A percentile compares a stretch with the other conserved stretches of the same genome.
Evolutionary conservation across 2,888 invertebrate genomes (phyloP).

Genomic region (Clusia tigrina): DNA sequence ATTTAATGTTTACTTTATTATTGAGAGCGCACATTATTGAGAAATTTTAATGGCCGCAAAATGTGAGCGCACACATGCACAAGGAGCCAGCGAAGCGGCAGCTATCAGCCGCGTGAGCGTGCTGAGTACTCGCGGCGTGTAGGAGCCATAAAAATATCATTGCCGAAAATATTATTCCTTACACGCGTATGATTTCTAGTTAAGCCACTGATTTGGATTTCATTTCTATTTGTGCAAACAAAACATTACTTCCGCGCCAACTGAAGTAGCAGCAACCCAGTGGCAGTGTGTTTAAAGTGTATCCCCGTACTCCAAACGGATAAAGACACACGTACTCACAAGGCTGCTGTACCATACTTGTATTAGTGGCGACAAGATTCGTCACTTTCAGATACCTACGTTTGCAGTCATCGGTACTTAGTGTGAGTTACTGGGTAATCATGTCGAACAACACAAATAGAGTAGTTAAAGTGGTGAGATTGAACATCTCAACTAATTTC

Average conservation of each 20-base stretch:
- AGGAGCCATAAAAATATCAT: slow-evolving; percentile 13
- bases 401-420: too few species aligned
- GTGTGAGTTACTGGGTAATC: too few species aligned
- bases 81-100: too few species aligned
- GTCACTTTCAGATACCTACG: too few species aligned
- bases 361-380: too few species aligned
- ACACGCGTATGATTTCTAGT: slow-evolving; percentile 19
- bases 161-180: slow-evolving; percentile 13
- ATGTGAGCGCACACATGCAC: slow-evolving; percentile 11
- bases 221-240: slow-evolving; percentile 11
- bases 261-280: slow-evolving; percentile 10
- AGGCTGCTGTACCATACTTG: too few species aligned
- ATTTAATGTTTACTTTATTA: slow-evolving; percentile 47
- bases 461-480: too few species aligned
- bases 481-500: too few species aligned
- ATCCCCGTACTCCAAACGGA: background rate
- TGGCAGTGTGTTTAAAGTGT: slow-evolving; percentile 14
- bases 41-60: slow-evolving; percentile 39
- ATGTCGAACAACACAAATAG: too few species aligned
- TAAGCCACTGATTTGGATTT: slow-evolving; percentile 30
- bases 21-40: slow-evolving; percentile 45
- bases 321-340: slow-evolving; percentile 3
- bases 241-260: slow-evolving; percentile 26
- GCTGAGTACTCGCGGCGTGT: background rate
- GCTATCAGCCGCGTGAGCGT: slow-evolving; percentile 17